Evolutionary conservation across 1,140 invertebrate genomes (phyloP), one percentile per base, ranked within the genome.

Genomic region (Drosophila parvula): DNA sequence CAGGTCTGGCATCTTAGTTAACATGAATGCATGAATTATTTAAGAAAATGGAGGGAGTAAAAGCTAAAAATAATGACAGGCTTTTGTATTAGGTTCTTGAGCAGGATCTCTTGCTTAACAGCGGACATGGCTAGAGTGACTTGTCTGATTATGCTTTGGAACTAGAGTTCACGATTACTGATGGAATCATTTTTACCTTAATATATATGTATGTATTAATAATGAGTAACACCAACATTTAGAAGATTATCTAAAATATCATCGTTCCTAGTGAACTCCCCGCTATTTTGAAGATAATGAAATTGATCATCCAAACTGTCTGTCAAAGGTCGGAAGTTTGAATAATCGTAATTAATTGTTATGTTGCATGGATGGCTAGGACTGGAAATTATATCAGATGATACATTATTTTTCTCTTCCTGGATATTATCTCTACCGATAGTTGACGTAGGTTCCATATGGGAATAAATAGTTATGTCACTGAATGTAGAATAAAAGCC

Each of bases 231-330:
- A 59, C 79, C 81, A n/a, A 91, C 79, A 44, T 91, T 85, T 4
- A 91, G 41, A 40, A 91, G 58, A 48, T 85, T 90, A 48, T 90
- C 81, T 36, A 91, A 74, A 43, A 89, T 59, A 40, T 91, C 90
- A 28, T 91, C 90, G 14, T 60, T 77, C 8, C 77, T 64, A 58
- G 36, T 84, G 3, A 71, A 67, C 27, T 84, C 80, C 11, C 45
- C 67, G 9, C 51, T 65, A 41, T 70, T 62, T 6, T 78, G 67
- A 1, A 91, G 55, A 60, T 69, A 90, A 28, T 78, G 77, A 28
- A 78, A 88, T 4, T 81, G 71, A n/a, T 91, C 86, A 28, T 89
- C 90, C 11, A 85, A 63, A 9, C 62, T 68, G 40, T 91, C 83
- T 12, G 85, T 83, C 18, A 83, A 74, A 2, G 84, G 74, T 6